These are phyloP conservation scores for Hyla sarda DNA, from an alignment of 2,113 vertebrate genomes.

Conservation along the genomic window DNA sequence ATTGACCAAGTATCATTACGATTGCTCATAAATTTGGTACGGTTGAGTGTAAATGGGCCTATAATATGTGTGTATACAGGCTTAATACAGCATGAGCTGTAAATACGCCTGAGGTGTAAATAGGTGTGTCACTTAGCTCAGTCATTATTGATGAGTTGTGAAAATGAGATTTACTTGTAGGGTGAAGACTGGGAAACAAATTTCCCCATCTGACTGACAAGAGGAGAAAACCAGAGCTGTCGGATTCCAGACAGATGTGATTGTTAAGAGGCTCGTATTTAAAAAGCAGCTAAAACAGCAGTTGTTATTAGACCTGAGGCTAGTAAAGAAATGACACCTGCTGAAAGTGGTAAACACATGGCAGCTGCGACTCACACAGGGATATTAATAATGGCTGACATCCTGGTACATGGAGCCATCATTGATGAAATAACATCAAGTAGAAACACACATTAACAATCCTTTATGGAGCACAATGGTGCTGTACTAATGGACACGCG, in stretches of 20 bases:
- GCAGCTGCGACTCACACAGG: conserved; percentile 42
- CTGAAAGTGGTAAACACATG: conserved; percentile 52
- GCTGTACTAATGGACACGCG: background rate
- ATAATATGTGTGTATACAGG: too few relatives aligned
- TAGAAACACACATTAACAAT: background rate
- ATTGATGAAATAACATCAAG: background rate
- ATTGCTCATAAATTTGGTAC: too few relatives aligned
- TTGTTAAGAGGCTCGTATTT: conserved; percentile 41
- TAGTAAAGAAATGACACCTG: conserved; percentile 58
- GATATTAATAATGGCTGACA: conserved; percentile 28
- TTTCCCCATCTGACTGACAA: conserved; percentile 41
- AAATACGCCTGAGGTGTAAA: too few relatives aligned
- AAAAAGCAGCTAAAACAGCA: conserved; percentile 32
- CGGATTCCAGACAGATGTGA: conserved; percentile 53
- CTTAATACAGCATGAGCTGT: too few relatives aligned
- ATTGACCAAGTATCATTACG: too few relatives aligned
- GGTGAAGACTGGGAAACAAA: conserved; percentile 28
- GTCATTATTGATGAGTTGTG: conserved; percentile 23
- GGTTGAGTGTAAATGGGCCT: too few relatives aligned
- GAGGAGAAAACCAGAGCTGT: conserved; percentile 46
- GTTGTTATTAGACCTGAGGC: conserved; percentile 43
- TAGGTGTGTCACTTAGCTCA: background rate
- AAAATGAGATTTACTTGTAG: conserved; percentile 17
- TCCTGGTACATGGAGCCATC: background rate
- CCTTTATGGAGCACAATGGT: background rate